Percentiles rank a stretch among this genome's conserved stretches.
phyloP scores from a whole-genome alignment of 2,797 vertebrate genomes.

The Pyrocephalus nanus region DNA sequence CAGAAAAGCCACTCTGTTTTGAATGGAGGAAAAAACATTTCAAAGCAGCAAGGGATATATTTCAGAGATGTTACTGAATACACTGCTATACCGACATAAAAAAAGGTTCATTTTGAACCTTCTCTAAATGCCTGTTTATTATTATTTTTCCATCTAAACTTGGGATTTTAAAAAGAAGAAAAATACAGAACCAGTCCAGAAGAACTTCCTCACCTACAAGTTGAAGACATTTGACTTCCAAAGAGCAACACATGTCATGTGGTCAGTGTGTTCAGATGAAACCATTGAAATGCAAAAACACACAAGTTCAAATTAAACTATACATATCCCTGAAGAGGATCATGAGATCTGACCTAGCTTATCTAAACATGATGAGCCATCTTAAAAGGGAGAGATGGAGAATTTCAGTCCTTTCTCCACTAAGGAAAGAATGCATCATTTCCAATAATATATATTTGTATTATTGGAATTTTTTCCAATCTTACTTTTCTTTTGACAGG shows the following conservation, averaged over 20 bases:
- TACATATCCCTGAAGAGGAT: not conserved
- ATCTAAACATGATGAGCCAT: not conserved
- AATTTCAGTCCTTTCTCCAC: not conserved
- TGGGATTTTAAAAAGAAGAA: not conserved
- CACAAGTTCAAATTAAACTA: not conserved
- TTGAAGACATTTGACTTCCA: not conserved
- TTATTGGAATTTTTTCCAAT: not conserved
- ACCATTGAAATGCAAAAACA: not conserved
- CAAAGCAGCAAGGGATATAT: not conserved
- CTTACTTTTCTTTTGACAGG: not conserved
- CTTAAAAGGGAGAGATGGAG: not conserved
- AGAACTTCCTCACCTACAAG: not conserved
- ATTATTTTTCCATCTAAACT: not conserved
- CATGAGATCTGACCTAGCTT: not conserved
- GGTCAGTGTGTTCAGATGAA: not conserved
- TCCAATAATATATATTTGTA: not conserved
- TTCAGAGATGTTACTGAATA: not conserved
- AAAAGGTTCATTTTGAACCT: not conserved
- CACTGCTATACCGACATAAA: not conserved
- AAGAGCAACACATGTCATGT: accelerated
- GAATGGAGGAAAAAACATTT: not conserved
- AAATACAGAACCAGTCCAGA: not conserved
- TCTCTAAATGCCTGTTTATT: not conserved
- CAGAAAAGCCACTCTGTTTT: not conserved
- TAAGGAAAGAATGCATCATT: not conserved